Evolutionary conservation across 2,113 vertebrate genomes (phyloP), one percentile per base, ranked within the genome.

Genomic region (Rhea pennata): DNA sequence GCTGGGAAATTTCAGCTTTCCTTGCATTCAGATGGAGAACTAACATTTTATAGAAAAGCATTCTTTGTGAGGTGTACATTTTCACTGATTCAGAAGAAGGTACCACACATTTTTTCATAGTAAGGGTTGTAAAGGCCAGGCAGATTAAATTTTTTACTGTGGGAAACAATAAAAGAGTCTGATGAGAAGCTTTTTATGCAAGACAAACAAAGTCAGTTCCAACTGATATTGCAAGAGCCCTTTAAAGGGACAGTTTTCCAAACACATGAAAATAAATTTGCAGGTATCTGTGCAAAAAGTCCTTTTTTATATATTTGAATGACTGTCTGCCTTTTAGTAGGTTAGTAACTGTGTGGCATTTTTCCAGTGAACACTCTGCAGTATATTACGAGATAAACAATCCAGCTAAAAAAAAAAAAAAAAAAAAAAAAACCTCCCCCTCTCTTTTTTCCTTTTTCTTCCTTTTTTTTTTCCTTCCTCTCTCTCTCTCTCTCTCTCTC

Each of bases 321-420:
- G 20, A 6, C 9, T 16, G 46, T 4, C 26, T 22, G 26, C 31
- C 65, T 54, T 64, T 86, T 79, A 24, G 6, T 7, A 16, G 14
- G 31, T 39, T 48, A 17, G 40, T 73, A 44, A 27, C 81, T 19
- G 23, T 14, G 4, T 4, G 39, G 64, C 48, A 7, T 54, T 82
- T 73, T 50, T 87, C 26, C 79, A 62, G 51, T 23, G 54, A 87
- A 56, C 56, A 94, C 64, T 88, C 97, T 91, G 81, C 73, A 93
- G 84, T 50, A 76, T 48, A 59, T 50, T 93, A 69, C 12, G 48
- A 77, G 65, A 6, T 33, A 51, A 76, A 94, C 42, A 88, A 51
- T n/a, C 20, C 58, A 46, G 33, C 54, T 92, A 90, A 96, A 94
- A 93, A 97, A 48, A 96, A 93, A n/a, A n/a, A n/a, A n/a, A n/a